Conservation (phyloP, 2,797 vertebrate genomes). For the Peromyscus nudipes region DNA sequence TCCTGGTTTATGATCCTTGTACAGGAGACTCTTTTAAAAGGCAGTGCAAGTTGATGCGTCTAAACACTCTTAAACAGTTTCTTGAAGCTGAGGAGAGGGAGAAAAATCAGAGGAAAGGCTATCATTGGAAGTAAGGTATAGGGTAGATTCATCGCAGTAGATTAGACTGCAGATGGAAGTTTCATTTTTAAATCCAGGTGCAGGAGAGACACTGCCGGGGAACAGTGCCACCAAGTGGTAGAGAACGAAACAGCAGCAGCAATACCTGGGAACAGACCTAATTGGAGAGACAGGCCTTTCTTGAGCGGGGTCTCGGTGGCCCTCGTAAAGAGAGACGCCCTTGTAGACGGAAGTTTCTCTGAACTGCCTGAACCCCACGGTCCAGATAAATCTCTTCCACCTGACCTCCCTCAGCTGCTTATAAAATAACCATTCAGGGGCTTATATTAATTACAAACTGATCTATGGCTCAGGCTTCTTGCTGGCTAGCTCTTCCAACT, state of each 20-base stretch:
- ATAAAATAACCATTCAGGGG: too few relatives aligned
- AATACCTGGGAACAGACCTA: background rate
- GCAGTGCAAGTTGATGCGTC: too few relatives aligned
- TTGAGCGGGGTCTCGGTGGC: background rate
- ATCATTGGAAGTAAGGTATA: background rate
- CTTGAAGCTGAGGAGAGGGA: background rate
- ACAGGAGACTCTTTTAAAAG: background rate
- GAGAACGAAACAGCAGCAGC: background rate
- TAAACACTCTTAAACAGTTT: background rate
- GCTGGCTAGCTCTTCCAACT: too few relatives aligned
- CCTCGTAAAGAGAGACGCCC: fast-evolving
- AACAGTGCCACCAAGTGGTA: slow-evolving; percentile 56
- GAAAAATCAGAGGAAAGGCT: background rate
- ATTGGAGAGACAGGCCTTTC: fast-evolving
- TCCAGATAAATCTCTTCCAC: too few relatives aligned
- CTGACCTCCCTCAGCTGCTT: too few relatives aligned
- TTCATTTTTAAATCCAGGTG: background rate
- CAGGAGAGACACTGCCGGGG: background rate
- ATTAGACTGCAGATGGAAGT: background rate
- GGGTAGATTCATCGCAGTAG: background rate
- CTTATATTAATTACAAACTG: too few relatives aligned
- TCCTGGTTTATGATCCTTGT: background rate
- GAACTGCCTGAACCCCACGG: too few relatives aligned
- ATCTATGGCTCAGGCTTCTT: too few relatives aligned
- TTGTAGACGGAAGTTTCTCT: too few relatives aligned